These are phyloP conservation scores for Crotalus helleri DNA, from an alignment of 2,113 vertebrate genomes.

Conservation along the genomic window DNA sequence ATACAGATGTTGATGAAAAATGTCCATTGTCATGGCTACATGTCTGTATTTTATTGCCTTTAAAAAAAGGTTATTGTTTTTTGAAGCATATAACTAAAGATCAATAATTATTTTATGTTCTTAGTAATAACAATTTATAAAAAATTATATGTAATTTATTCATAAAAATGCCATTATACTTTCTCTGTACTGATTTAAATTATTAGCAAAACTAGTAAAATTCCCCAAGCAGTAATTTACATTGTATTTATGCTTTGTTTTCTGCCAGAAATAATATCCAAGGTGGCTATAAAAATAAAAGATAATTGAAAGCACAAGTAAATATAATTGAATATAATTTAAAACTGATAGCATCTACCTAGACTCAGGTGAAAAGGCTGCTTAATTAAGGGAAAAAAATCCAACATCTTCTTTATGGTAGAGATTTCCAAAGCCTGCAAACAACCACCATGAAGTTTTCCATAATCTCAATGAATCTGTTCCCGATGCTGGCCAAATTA, in stretches of 20 bases:
- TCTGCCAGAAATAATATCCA: background rate
- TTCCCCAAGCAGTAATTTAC: background rate
- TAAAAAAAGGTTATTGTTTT: constrained; percentile 42
- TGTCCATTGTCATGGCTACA: constrained; percentile 39
- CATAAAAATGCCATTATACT: constrained; percentile 4
- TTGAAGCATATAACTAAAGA: constrained; percentile 36
- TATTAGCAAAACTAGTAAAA: background rate
- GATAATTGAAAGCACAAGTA: background rate
- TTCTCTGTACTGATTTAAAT: constrained; percentile 11
- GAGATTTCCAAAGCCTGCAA: background rate
- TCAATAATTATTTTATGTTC: constrained; percentile 44
- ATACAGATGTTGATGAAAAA: constrained; percentile 6
- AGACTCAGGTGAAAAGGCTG: background rate
- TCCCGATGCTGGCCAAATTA: background rate
- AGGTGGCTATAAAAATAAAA: background rate
- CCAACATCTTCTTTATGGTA: background rate
- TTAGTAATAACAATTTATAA: constrained; percentile 35
- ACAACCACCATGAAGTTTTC: background rate
- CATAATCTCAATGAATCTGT: background rate
- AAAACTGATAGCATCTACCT: background rate
- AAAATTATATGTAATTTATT: constrained; percentile 39
- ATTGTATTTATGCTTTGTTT: background rate
- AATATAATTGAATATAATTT: background rate
- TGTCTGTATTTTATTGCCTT: background rate
- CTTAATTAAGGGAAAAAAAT: background rate